Evolutionary conservation across 2,113 vertebrate species (phyloP).

Genomic region (Phalacrocorax brasilianus): DNA sequence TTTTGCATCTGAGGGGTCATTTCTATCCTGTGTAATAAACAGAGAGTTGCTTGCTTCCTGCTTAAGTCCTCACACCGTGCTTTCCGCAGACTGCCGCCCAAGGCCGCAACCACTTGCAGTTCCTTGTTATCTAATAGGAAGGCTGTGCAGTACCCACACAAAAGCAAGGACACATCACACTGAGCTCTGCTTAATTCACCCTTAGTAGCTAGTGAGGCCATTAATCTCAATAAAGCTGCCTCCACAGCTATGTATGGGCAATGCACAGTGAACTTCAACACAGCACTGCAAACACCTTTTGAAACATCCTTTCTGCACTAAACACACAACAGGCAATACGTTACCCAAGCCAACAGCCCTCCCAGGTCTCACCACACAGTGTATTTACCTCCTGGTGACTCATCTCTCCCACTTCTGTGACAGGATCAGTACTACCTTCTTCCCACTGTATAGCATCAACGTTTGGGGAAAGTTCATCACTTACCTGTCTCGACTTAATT

Average conservation of each 20-base stretch:
- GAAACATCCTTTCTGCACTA: not conserved
- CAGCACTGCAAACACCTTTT: not conserved
- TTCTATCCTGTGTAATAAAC: not conserved
- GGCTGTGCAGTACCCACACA: not conserved
- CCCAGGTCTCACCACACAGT: not conserved
- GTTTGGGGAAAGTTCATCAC: not conserved
- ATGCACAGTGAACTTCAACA: not conserved
- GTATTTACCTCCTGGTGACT: not conserved
- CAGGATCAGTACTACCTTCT: not conserved
- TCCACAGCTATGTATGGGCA: not conserved
- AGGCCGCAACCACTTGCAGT: not conserved
- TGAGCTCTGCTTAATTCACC: not conserved
- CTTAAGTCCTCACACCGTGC: fast-evolving
- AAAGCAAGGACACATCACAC: not conserved
- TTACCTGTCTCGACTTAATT: not conserved
- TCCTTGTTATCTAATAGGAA: not conserved
- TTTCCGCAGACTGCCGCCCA: not conserved
- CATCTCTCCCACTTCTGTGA: not conserved
- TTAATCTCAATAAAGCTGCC: not conserved
- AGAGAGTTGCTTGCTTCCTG: not conserved
- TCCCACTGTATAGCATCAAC: not conserved
- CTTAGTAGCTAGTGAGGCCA: not conserved
- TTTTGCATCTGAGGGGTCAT: not conserved
- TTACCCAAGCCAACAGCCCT: not conserved
- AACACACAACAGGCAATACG: fast-evolving